phyloP scores from a whole-genome alignment of 2,888 invertebrate species.

The Camptogramma bilineatum region DNA sequence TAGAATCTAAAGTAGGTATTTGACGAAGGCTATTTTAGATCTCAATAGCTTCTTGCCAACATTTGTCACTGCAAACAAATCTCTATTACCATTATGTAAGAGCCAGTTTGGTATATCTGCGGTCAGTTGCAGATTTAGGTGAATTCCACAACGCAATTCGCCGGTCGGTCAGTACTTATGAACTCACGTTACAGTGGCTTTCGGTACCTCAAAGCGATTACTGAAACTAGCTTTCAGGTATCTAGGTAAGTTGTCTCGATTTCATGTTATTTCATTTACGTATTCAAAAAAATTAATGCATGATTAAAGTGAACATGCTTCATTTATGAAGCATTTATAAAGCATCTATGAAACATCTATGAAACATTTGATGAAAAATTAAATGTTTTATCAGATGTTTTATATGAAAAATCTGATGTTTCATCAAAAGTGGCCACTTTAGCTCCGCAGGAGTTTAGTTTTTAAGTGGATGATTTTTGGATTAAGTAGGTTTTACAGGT shows the following conservation, averaged over 20 bases:
- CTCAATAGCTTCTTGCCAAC: not conserved
- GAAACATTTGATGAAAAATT: too few relatives aligned
- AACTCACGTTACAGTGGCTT: not conserved
- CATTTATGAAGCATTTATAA: too few relatives aligned
- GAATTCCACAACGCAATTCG: not conserved
- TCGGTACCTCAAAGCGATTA: not conserved
- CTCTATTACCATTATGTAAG: not conserved
- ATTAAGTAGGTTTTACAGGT: too few relatives aligned
- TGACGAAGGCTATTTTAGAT: not conserved
- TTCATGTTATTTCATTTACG: not conserved
- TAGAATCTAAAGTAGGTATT: not conserved
- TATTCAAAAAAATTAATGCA: too few relatives aligned
- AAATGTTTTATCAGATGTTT: too few relatives aligned
- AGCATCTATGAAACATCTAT: too few relatives aligned
- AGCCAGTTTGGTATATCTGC: not conserved
- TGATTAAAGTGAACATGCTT: too few relatives aligned
- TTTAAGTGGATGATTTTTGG: too few relatives aligned
- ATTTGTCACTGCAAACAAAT: not conserved
- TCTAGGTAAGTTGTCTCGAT: not conserved
- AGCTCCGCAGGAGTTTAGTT: too few relatives aligned
- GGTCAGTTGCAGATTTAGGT: not conserved
- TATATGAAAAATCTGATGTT: too few relatives aligned
- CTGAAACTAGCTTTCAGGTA: not conserved
- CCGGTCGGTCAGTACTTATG: not conserved
- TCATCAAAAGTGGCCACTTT: too few relatives aligned